Evolutionary conservation across 1,140 invertebrate species (phyloP), one percentile per base, ranked within the genome.

Genomic region (Parapsyche elsis): DNA sequence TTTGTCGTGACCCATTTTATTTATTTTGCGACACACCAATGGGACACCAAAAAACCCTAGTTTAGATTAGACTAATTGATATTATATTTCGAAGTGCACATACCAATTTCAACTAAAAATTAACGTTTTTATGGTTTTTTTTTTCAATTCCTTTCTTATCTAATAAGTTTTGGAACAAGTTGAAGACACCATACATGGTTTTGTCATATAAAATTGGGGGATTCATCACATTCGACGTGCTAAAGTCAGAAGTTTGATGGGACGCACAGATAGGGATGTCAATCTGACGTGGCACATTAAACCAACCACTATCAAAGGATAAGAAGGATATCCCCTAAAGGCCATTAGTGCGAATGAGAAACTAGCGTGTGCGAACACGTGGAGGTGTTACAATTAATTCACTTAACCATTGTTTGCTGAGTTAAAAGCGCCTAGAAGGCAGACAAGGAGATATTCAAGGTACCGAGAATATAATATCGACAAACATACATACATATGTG

Each of bases 381-480:
- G 16, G 2, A 46, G 75, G 78, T 75, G 78, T 78, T 82, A 76
- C 81, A 80, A 80, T 82, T 82, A 82, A 82, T 82, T 82, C 81
- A 78, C 75, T 80, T 82, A 80, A 78, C 70, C 73, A 71, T 80
- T 82, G 81, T 82, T 82, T 82, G 78, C 70, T 23, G 38, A 53
- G 81, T 71, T 82, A 71, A 80, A 59, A 82, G 81, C 78, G 67
- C 74, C 46, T 64, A 23, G 76, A 59, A 64, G 75, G 76, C 76
- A 74, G 71, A 78, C 76, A 19, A 23, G 12, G 76, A 78, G 76
- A 81, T 79, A 79, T 73, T 5, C 10, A 53, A n/a, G n/a, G n/a
- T n/a, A n/a, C n/a, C 16, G 10, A 5, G 10, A 38, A 38, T 38
- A 38, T 38, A 38, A 38, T 38, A 38, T 38, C 21, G 64, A 14